phyloP scores from a whole-genome alignment of 1,140 invertebrate species.

The Holotrichia oblita region DNA sequence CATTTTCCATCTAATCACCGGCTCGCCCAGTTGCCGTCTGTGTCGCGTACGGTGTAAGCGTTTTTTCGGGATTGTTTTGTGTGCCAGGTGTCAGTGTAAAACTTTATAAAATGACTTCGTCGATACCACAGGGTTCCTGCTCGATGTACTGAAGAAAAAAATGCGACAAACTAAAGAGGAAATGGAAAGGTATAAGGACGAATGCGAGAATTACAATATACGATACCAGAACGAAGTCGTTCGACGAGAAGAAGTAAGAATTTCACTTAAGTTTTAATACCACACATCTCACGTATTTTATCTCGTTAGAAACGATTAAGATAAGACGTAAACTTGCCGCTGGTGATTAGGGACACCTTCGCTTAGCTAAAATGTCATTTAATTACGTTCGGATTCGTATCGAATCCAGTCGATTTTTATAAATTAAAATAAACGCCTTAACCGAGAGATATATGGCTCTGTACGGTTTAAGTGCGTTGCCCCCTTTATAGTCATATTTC shows the following conservation, averaged over 20 bases:
- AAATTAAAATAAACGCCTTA: too few relatives aligned
- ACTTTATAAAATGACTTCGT: constrained; percentile 75
- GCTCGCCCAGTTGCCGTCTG: constrained; percentile 56
- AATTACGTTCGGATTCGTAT: background rate
- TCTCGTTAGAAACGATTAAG: background rate
- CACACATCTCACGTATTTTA: constrained; percentile 10
- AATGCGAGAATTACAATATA: constrained; percentile 92
- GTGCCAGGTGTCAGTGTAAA: constrained; percentile 43
- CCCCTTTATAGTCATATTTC: background rate
- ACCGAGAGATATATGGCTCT: background rate
- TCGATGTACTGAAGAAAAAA: constrained; percentile 98
- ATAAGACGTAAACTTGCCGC: background rate
- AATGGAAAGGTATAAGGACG: constrained; percentile 97
- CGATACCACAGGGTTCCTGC: constrained; percentile 86
- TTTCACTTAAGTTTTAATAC: too few relatives aligned
- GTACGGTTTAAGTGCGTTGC: background rate
- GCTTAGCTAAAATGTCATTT: background rate
- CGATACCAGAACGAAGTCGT: constrained; percentile 89
- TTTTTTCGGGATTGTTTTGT: constrained; percentile 42
- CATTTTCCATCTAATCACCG: constrained; percentile 50
- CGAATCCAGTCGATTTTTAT: too few relatives aligned
- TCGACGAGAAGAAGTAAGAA: constrained; percentile 93
- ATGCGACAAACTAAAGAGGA: constrained; percentile 98
- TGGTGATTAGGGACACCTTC: background rate
- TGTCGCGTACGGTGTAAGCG: constrained; percentile 36